Evolutionary conservation across 2,888 invertebrate genomes (phyloP), one percentile per base, ranked within the genome.

Genomic region (Agonopterix subpropinquella): DNA sequence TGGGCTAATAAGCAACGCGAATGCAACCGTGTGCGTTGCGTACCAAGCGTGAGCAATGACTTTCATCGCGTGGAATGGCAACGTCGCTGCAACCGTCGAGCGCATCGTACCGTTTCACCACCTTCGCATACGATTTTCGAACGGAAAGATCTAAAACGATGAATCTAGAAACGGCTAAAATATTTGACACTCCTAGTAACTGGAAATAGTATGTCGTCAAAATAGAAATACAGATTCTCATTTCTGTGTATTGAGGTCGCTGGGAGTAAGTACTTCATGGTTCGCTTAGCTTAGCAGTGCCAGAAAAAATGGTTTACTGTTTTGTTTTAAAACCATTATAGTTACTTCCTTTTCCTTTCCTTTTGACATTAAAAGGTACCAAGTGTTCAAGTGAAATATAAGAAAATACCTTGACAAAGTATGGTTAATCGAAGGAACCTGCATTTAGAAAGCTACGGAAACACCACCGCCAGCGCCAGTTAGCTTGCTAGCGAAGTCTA

Each of bases 51-150:
- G 71, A 73, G 73, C 73, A 67, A 76, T 79, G 73, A 80, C 81
- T 86, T 86, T 86, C 83, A 80, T 85, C 77, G 82, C 74, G 71
- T 73, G 74, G 80, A 79, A 84, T 81, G 81, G 82, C 79, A 80
- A 77, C 77, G 73, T 72, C 71, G 79, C 74, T 59, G 59, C 67
- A 62, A 57, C 59, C 63, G 63, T 65, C 61, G 70, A 67, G 70
- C 70, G 70, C 70, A 70, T 68, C 73, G 67, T 67, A 72, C 67
- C 70, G 74, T 82, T 81, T 81, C 81, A 76, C 71, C 68, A 47
- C 43, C 8, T 41, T 50, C 46, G 50, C 45, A 53, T 39, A 43
- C 45, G 9, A 28, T 28, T 18, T 28, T 47, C 36, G 28, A 47
- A 13, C 10, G 13, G 35, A 11, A 41, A 11, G 28, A 39, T 45